Percentiles rank a stretch among this genome's conserved stretches.
These are phyloP conservation scores for Greenwoodochromis staneri DNA, from an alignment of 2,113 vertebrate species.

Conservation along the genomic window DNA sequence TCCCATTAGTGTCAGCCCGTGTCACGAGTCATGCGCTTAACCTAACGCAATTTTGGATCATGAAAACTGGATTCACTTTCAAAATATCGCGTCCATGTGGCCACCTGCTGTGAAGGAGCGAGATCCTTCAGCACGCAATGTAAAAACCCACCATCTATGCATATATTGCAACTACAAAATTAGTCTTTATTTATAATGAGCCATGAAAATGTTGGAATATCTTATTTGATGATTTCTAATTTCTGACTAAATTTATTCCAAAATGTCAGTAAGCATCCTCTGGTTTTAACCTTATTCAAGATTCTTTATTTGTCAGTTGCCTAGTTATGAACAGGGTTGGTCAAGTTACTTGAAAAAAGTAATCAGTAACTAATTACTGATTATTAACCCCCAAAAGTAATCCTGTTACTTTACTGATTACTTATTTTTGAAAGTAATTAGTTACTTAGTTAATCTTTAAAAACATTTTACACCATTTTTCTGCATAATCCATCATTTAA, in stretches of 20 bases:
- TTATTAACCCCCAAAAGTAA: not conserved
- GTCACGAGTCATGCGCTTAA: not conserved
- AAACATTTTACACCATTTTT: not conserved
- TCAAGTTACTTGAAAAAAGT: not conserved
- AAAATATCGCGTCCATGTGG: fast-evolving
- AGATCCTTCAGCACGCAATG: not conserved
- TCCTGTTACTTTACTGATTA: fast-evolving
- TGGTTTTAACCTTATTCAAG: not conserved
- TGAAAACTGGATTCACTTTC: not conserved
- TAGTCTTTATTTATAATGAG: not conserved
- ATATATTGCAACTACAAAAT: not conserved
- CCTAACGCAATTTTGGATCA: not conserved
- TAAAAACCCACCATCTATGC: not conserved
- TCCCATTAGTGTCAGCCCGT: not conserved
- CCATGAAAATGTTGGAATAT: not conserved
- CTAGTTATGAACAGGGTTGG: not conserved
- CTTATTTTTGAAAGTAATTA: not conserved
- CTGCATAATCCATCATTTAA: not conserved
- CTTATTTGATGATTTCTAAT: not conserved
- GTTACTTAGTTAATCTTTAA: not conserved
- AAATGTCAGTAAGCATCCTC: not conserved
- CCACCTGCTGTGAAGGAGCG: not conserved
- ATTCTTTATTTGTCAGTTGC: not conserved
- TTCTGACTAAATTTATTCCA: not conserved
- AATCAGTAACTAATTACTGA: not conserved